Conservation (phyloP, 2,113 vertebrate species). For the Cryptomyrus ogoouensis region DNA sequence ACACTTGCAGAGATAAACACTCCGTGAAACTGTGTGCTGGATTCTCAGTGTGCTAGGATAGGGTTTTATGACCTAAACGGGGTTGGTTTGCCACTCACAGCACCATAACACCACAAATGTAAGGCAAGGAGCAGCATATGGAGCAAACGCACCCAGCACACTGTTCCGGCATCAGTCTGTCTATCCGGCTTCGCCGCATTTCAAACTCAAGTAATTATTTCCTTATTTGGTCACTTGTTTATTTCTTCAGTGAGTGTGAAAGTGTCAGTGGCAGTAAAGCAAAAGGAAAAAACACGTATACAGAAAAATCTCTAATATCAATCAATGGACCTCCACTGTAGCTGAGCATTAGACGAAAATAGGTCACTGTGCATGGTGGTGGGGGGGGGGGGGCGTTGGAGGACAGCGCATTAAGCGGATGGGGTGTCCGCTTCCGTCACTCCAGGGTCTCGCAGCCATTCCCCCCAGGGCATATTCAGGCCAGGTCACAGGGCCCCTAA, state of each 20-base stretch:
- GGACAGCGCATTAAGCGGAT: neutral
- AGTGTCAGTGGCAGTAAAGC: neutral
- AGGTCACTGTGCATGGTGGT: neutral
- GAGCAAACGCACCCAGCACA: neutral
- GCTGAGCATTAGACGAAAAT: neutral
- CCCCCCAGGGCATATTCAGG: neutral
- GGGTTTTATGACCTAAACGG: neutral
- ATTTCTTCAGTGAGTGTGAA: neutral
- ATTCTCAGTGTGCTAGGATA: neutral
- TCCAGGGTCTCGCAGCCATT: neutral
- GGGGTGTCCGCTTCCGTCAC: neutral
- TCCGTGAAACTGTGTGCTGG: neutral
- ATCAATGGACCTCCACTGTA: slow-evolving; percentile 4
- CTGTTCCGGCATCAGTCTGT: neutral
- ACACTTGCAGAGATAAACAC: neutral
- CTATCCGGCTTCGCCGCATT: neutral
- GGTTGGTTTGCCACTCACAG: neutral
- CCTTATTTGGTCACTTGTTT: neutral
- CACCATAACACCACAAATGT: neutral
- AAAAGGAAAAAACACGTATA: neutral
- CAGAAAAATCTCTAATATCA: neutral
- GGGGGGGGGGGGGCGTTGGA: neutral
- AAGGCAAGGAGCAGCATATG: neutral
- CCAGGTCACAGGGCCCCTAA: neutral
- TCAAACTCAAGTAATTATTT: neutral